phyloP scores from a whole-genome alignment of 2,888 invertebrate genomes.

The Caenorhabditis zanzibari region DNA sequence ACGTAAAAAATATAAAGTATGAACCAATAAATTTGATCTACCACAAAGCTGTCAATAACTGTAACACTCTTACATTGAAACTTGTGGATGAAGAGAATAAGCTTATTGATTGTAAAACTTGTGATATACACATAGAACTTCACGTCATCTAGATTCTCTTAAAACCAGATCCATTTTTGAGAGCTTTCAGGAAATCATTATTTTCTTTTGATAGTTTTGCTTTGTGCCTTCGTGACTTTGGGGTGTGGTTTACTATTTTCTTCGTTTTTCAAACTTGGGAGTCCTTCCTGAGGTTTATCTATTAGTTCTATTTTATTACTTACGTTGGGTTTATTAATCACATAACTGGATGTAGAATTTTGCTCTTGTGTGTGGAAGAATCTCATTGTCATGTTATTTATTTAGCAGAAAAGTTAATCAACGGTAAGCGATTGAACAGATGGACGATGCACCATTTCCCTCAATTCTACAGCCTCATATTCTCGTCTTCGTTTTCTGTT shows the following conservation, averaged over 20 bases:
- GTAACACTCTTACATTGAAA: conserved; percentile 19
- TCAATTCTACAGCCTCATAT: conserved; percentile 8
- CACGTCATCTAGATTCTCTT: conserved; percentile 49
- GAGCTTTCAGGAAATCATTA: conserved; percentile 28
- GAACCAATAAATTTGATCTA: conserved; percentile 26
- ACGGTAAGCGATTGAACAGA: conserved; percentile 11
- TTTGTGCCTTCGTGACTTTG: too few species aligned
- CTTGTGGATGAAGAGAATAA: conserved; percentile 12
- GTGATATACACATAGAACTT: conserved; percentile 47
- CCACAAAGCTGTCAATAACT: conserved; percentile 20
- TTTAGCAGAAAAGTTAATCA: conserved; percentile 12
- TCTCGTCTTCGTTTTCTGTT: conserved; percentile 13
- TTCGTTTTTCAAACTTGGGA: too few species aligned
- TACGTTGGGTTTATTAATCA: conserved; percentile 61
- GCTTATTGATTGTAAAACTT: conserved; percentile 7
- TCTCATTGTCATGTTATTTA: too few species aligned
- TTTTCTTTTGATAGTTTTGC: conserved; percentile 14
- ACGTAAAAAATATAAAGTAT: not conserved
- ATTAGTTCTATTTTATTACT: conserved; percentile 58
- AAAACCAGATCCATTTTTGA: conserved; percentile 27
- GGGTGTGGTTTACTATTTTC: too few species aligned
- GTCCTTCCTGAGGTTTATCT: too few species aligned
- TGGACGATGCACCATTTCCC: conserved; percentile 17
- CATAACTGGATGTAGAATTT: conserved; percentile 32
- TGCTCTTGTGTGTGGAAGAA: conserved; percentile 22